phyloP scores from a whole-genome alignment of 2,113 vertebrate genomes.

The Aspidoscelis tigris region DNA sequence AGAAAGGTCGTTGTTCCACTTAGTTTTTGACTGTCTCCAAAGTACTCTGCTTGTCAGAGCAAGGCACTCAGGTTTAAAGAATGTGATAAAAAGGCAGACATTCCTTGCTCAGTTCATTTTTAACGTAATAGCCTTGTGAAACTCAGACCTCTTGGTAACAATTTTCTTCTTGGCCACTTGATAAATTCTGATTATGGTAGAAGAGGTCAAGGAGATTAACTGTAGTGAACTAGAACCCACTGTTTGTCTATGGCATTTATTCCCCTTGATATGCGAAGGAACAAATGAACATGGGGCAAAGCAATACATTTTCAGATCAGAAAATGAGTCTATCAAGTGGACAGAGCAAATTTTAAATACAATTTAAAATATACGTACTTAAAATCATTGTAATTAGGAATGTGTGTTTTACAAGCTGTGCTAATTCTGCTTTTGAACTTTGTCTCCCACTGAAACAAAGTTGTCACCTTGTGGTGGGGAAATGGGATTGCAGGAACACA shows the following conservation, averaged over 20 bases:
- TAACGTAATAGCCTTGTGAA: background rate
- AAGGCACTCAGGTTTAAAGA: slow-evolving; percentile 6
- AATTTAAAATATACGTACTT: background rate
- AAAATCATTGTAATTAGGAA: background rate
- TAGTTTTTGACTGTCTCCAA: background rate
- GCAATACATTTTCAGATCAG: background rate
- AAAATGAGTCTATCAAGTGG: background rate
- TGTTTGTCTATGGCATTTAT: slow-evolving; percentile 2
- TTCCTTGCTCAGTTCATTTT: slow-evolving; percentile 20
- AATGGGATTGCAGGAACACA: background rate
- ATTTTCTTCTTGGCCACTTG: background rate
- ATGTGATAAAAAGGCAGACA: slow-evolving; percentile 18
- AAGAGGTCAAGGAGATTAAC: background rate
- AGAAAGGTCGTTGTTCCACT: slow-evolving; percentile 23
- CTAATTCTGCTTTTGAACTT: background rate
- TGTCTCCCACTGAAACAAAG: background rate
- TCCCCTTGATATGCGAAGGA: background rate
- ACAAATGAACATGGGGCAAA: background rate
- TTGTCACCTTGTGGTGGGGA: background rate
- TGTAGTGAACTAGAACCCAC: background rate
- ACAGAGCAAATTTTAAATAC: background rate
- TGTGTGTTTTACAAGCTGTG: background rate
- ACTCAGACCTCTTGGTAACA: background rate
- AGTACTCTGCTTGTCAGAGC: slow-evolving; percentile 16
- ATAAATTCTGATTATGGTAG: background rate